Evolutionary conservation across 1,140 invertebrate genomes (phyloP).

Genomic region (Triops longicaudatus): DNA sequence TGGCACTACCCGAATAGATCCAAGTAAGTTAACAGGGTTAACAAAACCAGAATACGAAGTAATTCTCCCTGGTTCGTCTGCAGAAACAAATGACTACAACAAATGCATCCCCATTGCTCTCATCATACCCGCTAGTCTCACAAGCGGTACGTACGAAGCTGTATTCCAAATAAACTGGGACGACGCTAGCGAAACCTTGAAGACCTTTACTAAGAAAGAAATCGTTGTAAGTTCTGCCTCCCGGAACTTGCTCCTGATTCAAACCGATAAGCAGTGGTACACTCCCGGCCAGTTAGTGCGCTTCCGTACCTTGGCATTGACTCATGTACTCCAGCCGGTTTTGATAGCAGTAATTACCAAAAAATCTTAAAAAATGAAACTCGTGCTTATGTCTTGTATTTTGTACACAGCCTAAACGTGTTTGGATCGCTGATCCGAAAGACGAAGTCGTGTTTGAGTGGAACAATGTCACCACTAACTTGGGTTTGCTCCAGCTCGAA

Average conservation of each 20-base stretch:
- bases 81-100: neutral
- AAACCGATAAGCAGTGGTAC: constrained; percentile 51
- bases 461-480: constrained; percentile 45
- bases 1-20: neutral
- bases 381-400: constrained; percentile 20
- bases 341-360: constrained; percentile 39
- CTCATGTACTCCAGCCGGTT: constrained; percentile 44
- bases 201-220: constrained; percentile 40
- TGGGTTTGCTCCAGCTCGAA: constrained; percentile 47
- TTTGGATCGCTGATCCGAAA: constrained; percentile 53
- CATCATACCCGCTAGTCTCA: neutral
- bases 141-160: neutral
- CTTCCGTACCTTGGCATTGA: constrained; percentile 46
- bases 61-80: too few relatives aligned
- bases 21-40: neutral
- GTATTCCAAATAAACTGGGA: constrained; percentile 44
- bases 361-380: neutral
- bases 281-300: constrained; percentile 52
- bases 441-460: constrained; percentile 50
- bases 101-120: neutral
- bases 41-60: too few relatives aligned
- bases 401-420: constrained; percentile 44
- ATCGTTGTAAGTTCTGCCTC: constrained; percentile 42
- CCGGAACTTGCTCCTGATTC: constrained; percentile 46
- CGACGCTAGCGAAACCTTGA: constrained; percentile 44